These are phyloP conservation scores for Pangasius mekongensis DNA, from an alignment of 2,797 vertebrate genomes.

Conservation along the genomic window DNA sequence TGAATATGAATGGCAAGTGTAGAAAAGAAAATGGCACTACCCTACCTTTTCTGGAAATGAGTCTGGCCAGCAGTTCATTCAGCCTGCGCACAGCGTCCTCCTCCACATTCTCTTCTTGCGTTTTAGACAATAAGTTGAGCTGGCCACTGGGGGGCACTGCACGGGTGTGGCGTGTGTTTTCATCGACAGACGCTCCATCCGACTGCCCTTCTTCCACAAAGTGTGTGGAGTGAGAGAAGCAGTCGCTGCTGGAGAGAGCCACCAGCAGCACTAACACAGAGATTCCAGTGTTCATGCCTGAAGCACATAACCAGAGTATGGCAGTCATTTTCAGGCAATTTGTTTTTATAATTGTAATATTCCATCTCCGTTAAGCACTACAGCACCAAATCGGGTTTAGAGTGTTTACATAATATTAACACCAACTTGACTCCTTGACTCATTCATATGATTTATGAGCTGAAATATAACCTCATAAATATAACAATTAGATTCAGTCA, in stretches of 20 bases:
- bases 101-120: conserved; percentile 49
- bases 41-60: conserved; percentile 74
- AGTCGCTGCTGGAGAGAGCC: conserved; percentile 58
- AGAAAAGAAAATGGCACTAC: not conserved
- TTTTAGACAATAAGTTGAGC: conserved; percentile 50
- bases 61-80: conserved; percentile 70
- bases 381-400: not conserved
- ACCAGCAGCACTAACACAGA: conserved; percentile 64
- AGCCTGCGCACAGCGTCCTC: conserved; percentile 61
- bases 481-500: not conserved
- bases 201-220: conserved; percentile 43
- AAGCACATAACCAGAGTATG: conserved; percentile 1
- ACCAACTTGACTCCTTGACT: too few relatives aligned
- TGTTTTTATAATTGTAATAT: not conserved
- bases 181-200: conserved; percentile 18
- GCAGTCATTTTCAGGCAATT: not conserved
- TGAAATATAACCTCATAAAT: not conserved
- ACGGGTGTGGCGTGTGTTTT: conserved; percentile 56
- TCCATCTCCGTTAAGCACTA: not conserved
- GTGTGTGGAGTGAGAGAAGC: conserved; percentile 53
- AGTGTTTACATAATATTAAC: not conserved
- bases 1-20: not conserved
- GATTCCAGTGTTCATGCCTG: conserved; percentile 63
- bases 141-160: conserved; percentile 47
- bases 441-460: not conserved